These are phyloP conservation scores for Sylvilagus bachmani DNA, from an alignment of 2,113 vertebrate genomes.

Conservation along the genomic window DNA sequence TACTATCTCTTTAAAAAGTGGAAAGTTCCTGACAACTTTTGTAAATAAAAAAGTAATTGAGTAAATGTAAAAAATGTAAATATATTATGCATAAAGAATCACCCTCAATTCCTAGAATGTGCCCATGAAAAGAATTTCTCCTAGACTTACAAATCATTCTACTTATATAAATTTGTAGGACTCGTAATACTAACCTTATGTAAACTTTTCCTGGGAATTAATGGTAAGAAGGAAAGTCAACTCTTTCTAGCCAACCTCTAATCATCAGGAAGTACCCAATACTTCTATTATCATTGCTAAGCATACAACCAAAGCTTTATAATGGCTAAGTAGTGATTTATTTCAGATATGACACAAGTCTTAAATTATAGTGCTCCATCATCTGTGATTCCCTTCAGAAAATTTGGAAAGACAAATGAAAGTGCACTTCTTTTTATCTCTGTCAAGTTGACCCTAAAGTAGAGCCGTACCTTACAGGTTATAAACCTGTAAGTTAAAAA, in stretches of 20 bases:
- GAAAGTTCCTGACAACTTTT: neutral
- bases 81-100: conserved; percentile 22
- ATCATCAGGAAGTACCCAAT: conserved; percentile 77
- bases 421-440: conserved; percentile 59
- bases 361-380: conserved; percentile 78
- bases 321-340: conserved; percentile 77
- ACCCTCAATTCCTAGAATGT: conserved; percentile 28
- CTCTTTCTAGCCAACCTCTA: conserved; percentile 48
- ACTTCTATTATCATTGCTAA: conserved; percentile 82
- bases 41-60: neutral
- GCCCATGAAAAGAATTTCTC: neutral
- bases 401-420: conserved; percentile 66
- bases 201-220: conserved; percentile 71
- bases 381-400: conserved; percentile 54
- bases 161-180: conserved; percentile 62
- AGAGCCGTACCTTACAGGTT: conserved; percentile 38
- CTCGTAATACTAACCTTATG: conserved; percentile 57
- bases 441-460: conserved; percentile 44
- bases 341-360: conserved; percentile 82
- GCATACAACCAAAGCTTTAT: conserved; percentile 73
- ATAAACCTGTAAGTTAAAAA: neutral
- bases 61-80: neutral
- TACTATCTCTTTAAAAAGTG: neutral
- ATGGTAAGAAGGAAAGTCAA: conserved; percentile 74
- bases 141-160: neutral